Percentiles rank a stretch among this genome's conserved stretches.
Conservation (phyloP, 2,797 vertebrate species). For the Lagodon rhomboides region DNA sequence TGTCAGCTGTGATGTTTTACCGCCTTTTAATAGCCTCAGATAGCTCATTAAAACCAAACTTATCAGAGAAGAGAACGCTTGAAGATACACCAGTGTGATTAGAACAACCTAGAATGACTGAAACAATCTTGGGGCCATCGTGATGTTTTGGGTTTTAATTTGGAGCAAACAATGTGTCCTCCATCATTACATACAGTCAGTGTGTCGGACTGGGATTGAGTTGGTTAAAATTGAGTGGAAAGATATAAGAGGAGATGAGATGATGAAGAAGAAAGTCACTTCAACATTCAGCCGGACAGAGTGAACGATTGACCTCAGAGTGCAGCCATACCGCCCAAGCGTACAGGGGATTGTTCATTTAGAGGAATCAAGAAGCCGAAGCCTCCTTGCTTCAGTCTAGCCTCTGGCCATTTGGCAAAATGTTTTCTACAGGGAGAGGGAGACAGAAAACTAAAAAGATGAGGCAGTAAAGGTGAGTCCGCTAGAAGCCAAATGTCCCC, state of each 20-base stretch:
- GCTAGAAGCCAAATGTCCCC: slow-evolving; percentile 2
- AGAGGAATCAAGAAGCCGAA: slow-evolving; percentile 11
- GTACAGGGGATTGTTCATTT: slow-evolving; percentile 5
- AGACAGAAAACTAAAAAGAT: slow-evolving; percentile 25
- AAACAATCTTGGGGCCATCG: too few species aligned
- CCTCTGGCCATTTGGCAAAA: slow-evolving; percentile 14
- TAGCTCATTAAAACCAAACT: too few species aligned
- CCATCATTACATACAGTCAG: too few species aligned
- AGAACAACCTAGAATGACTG: too few species aligned
- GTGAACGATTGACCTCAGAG: slow-evolving; percentile 5
- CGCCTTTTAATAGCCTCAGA: too few species aligned
- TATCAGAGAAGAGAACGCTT: too few species aligned
- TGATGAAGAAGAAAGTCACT: not conserved
- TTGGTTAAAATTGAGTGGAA: slow-evolving; percentile 15
- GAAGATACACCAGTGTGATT: too few species aligned
- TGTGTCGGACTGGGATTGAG: slow-evolving; percentile 1
- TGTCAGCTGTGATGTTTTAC: too few species aligned
- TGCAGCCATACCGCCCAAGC: not conserved
- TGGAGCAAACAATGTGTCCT: too few species aligned
- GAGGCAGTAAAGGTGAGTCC: slow-evolving; percentile 7
- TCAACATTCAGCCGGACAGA: slow-evolving; percentile 8
- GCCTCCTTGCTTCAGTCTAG: slow-evolving; percentile 38
- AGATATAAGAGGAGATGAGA: not conserved
- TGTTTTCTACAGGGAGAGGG: slow-evolving; percentile 13
- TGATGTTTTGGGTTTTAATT: too few species aligned